These are phyloP conservation scores for Orchesella cincta DNA, from an alignment of 1,140 invertebrate species.

Conservation along the genomic window DNA sequence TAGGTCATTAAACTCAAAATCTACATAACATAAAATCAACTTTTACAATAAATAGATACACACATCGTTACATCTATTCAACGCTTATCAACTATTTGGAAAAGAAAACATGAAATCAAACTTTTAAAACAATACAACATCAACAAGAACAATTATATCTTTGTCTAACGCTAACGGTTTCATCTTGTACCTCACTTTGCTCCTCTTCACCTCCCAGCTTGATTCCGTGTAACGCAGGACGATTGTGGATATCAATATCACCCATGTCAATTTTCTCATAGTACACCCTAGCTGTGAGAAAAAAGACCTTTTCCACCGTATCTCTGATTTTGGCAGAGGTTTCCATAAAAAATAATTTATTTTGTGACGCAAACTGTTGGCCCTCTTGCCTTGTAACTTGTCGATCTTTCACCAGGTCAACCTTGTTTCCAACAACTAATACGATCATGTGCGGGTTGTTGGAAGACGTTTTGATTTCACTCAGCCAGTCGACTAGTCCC, in stretches of 20 bases:
- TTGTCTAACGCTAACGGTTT: no score
- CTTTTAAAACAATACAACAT: no score
- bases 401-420: background rate
- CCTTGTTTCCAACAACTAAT: conserved; percentile 17
- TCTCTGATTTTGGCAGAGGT: conserved; percentile 13
- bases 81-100: no score
- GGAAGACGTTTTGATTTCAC: background rate
- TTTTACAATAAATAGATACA: no score
- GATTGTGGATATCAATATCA: conserved; percentile 14
- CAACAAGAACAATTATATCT: no score
- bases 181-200: no score
- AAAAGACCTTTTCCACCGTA: conserved; percentile 13
- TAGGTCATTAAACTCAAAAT: no score
- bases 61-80: no score
- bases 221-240: background rate
- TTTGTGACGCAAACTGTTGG: background rate
- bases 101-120: no score
- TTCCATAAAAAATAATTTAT: conserved; percentile 28
- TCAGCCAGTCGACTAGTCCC: background rate
- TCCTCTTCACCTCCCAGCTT: background rate
- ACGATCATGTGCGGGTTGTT: conserved; percentile 7
- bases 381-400: conserved; percentile 1
- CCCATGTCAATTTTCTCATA: conserved; percentile 27
- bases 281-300: background rate
- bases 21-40: no score